A percentile compares a stretch with the other conserved stretches of the same genome.
Evolutionary conservation across 2,888 invertebrate species (phyloP).

Genomic region (Agelastica alni): DNA sequence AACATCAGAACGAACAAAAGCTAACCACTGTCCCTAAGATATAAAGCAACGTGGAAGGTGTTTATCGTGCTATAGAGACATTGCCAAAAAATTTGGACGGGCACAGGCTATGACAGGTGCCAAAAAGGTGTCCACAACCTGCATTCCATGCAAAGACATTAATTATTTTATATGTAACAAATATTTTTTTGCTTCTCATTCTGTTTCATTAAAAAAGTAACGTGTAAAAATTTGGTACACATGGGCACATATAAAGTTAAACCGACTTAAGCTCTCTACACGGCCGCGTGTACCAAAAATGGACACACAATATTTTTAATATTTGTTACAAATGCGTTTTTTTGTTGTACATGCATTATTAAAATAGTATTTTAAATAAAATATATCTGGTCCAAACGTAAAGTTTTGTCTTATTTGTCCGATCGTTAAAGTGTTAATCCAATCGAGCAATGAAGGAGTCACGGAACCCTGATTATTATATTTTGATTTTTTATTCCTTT

Average conservation of each 20-base stretch:
- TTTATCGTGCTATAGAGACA: neutral
- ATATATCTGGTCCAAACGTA: neutral
- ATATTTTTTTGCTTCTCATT: slow-evolving; percentile 7
- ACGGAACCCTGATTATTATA: too few relatives aligned
- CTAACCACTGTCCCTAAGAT: neutral
- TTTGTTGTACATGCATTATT: neutral
- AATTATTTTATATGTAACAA: slow-evolving; percentile 3
- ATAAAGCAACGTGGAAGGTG: neutral
- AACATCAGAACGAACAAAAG: too few relatives aligned
- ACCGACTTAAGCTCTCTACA: neutral
- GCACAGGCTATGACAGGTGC: neutral
- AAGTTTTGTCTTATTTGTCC: neutral
- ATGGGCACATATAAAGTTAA: neutral
- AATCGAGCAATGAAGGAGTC: too few relatives aligned
- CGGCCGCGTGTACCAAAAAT: slow-evolving; percentile 3
- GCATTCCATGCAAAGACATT: too few relatives aligned
- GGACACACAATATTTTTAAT: neutral
- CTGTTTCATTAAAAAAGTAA: slow-evolving; percentile 7
- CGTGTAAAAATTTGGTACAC: slow-evolving; percentile 3
- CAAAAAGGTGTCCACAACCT: too few relatives aligned
- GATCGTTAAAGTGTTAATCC: neutral
- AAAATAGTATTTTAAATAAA: neutral
- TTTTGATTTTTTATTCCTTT: too few relatives aligned
- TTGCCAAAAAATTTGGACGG: neutral
- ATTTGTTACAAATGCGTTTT: neutral